Evolutionary conservation across 2,888 invertebrate species (phyloP).

Genomic region (Tetropium fuscum): DNA sequence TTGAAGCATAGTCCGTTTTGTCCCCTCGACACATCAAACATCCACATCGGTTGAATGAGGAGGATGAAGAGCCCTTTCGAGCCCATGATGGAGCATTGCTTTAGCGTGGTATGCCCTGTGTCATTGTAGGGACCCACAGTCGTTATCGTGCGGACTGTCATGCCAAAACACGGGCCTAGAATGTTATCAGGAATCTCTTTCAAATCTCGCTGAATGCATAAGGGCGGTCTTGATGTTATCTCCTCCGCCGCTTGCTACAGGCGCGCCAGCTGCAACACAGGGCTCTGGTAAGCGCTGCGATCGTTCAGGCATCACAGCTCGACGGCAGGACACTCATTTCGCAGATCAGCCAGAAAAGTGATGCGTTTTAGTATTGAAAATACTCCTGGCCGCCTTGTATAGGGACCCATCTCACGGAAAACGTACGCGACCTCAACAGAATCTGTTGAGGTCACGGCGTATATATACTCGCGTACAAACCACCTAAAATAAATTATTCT

Average conservation of each 20-base stretch:
- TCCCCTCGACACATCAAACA: constrained; percentile 38
- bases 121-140: constrained; percentile 59
- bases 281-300: constrained; percentile 25
- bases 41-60: constrained; percentile 44
- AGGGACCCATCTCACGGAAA: too few relatives aligned
- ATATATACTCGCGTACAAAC: too few relatives aligned
- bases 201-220: constrained; percentile 68
- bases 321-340: constrained; percentile 15
- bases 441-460: too few relatives aligned
- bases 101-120: constrained; percentile 34
- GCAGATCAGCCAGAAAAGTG: constrained; percentile 14
- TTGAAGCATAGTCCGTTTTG: constrained; percentile 36
- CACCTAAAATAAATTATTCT: too few relatives aligned
- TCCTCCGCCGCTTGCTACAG: constrained; percentile 59
- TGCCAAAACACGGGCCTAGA: constrained; percentile 68
- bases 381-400: too few relatives aligned
- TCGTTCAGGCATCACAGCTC: too few relatives aligned
- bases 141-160: constrained; percentile 67
- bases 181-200: constrained; percentile 68
- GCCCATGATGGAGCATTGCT: constrained; percentile 17
- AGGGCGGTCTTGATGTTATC: constrained; percentile 66
- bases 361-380: too few relatives aligned
- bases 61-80: constrained; percentile 53
- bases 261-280: constrained; percentile 61
- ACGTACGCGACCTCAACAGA: too few relatives aligned